Evolutionary conservation across 1,140 invertebrate genomes (phyloP), one percentile per base, ranked within the genome.

Genomic region (Branchinecta lindahli): DNA sequence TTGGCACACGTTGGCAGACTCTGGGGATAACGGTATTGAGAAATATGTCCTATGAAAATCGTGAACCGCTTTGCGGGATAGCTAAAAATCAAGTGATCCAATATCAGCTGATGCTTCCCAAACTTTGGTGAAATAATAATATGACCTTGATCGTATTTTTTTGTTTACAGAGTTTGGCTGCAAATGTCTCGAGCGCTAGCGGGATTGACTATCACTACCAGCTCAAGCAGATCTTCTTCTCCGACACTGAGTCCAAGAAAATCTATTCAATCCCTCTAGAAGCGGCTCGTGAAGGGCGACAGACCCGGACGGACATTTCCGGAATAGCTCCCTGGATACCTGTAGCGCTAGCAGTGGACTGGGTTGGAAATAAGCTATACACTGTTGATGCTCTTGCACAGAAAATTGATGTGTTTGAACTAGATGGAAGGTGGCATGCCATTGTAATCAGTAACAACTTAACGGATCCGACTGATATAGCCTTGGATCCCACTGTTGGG

Each of bases 281-380:
- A 78, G n/a, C 72, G 68, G 74, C 73, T 76, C 46, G 69, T 76
- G 47, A 76, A 72, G 71, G 73, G 10, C 21, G 75, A 4, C 80
- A 82, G 72, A 75, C 79, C 7, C 83, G 84, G 15, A 77, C 81
- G 9, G 89, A 90, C 74, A 89, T 91, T 68, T 84, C 84, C 0
- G 79, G 90, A 12, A 86, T 87, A 0, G 91, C 88, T 8, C 88
- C 87, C 0, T 96, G 90, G 91, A 85, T 88, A 9, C 95, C 94
- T 0, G 87, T 89, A 2, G 87, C 90, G 3, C 78, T 98, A 10
- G 94, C 95, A 0, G 87, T 97, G n/a, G 96, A 99, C 80, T 98
- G 95, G 92, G 86, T 98, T 18, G 90, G 91, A 0, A 88, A 96
- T 74, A 98, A 96, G 78, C 82, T 99, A 7, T 99, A 98, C 78